Conservation (phyloP, 2,888 invertebrate genomes). For the Ferrisia virgata region DNA sequence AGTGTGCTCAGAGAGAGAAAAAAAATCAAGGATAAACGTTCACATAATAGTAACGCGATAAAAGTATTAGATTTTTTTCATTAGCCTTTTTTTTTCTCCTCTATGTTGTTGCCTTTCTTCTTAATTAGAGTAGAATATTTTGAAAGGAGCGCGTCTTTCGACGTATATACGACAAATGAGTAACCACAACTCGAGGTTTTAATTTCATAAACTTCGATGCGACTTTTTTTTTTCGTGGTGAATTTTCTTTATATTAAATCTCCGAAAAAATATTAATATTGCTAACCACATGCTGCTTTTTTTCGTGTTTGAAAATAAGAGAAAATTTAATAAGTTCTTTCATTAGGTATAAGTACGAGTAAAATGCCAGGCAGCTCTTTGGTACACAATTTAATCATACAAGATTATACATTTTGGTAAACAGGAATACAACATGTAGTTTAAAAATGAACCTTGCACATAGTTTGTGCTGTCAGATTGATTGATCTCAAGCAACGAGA, state of each 20-base stretch:
- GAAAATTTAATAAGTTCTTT: background rate
- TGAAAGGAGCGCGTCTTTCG: background rate
- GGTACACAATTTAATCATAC: background rate
- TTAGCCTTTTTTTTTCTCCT: background rate
- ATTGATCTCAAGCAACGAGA: too few relatives aligned
- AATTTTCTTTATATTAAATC: background rate
- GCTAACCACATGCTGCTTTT: background rate
- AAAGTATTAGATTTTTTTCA: constrained; percentile 21
- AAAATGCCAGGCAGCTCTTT: background rate
- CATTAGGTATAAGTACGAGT: too few relatives aligned
- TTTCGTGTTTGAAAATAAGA: background rate
- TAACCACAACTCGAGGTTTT: background rate
- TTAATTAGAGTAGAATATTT: constrained; percentile 13
- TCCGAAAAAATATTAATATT: background rate
- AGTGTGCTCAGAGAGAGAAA: background rate
- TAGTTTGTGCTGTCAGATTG: too few relatives aligned
- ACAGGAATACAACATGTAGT: too few relatives aligned
- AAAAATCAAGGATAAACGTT: constrained; percentile 8
- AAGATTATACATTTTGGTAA: background rate
- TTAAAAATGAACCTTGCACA: too few relatives aligned
- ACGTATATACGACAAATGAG: background rate
- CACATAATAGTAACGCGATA: constrained; percentile 16
- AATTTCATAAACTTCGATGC: background rate
- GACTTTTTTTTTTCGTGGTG: background rate
- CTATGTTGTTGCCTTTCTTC: background rate